Conservation (phyloP, 2,888 invertebrate genomes). For the Drosophila leonis region DNA sequence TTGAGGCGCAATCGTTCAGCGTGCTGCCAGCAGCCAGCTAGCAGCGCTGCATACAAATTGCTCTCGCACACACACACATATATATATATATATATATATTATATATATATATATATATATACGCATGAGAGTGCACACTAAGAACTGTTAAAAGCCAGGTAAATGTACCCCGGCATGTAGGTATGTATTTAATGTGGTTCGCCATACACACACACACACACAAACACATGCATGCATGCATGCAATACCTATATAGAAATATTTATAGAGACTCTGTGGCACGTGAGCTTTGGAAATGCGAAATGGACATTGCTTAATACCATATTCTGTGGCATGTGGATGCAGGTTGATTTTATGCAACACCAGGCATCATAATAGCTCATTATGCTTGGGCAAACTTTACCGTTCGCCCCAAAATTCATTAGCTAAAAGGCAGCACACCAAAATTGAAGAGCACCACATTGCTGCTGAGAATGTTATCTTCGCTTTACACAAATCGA, state of each 20-base stretch:
- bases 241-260: conserved; percentile 21
- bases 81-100: conserved; percentile 24
- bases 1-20: conserved; percentile 76
- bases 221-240: not conserved
- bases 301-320: conserved; percentile 81
- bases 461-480: conserved; percentile 36
- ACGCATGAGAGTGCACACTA: conserved; percentile 26
- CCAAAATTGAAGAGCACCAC: conserved; percentile 45
- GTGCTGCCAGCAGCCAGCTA: conserved; percentile 55
- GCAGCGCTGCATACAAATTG: conserved; percentile 75
- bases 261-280: conserved; percentile 45
- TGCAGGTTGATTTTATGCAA: conserved; percentile 65
- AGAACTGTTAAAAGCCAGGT: conserved; percentile 54
- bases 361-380: conserved; percentile 75
- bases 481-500: conserved; percentile 42
- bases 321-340: conserved; percentile 55
- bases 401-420: conserved; percentile 58
- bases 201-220: not conserved
- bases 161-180: conserved; percentile 38
- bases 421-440: conserved; percentile 71
- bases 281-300: conserved; percentile 75
- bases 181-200: conserved; percentile 37
- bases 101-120: conserved; percentile 17
- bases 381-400: conserved; percentile 63
- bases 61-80: conserved; percentile 34